These are phyloP conservation scores for Platanista minor DNA, from an alignment of 2,113 vertebrate genomes.

Conservation along the genomic window DNA sequence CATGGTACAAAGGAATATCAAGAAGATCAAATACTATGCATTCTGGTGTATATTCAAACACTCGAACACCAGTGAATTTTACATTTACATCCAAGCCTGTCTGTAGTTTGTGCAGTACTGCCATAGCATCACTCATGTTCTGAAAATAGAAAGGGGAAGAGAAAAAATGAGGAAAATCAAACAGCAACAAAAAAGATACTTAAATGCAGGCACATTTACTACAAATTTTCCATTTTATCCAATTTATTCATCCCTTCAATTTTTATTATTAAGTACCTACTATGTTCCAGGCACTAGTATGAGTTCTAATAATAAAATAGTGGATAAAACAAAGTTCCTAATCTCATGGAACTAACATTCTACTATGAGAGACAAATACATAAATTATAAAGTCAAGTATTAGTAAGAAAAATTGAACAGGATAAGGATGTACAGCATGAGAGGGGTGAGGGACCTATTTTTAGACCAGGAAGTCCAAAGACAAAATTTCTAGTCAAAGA, in stretches of 20 bases:
- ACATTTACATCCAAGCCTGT: constrained; percentile 98
- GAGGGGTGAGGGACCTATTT: neutral
- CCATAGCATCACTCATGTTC: constrained; percentile 99
- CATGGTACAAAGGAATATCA: constrained; percentile 97
- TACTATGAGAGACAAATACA: neutral
- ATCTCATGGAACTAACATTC: neutral
- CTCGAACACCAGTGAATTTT: constrained; percentile 95
- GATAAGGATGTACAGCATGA: neutral
- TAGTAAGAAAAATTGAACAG: neutral
- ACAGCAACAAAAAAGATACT: neutral
- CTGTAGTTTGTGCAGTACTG: constrained; percentile 96
- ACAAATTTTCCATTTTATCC: neutral
- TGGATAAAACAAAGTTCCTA: neutral
- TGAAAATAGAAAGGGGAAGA: constrained; percentile 72
- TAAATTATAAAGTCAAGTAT: neutral
- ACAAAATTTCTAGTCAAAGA: neutral
- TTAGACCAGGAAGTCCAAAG: neutral
- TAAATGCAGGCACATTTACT: neutral
- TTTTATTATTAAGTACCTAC: neutral
- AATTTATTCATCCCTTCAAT: neutral
- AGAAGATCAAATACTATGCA: constrained; percentile 99
- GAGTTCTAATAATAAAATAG: neutral
- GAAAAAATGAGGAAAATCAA: neutral
- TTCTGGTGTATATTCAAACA: constrained; percentile 98
- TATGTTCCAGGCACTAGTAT: neutral